These are phyloP conservation scores for Eueremaeus valkanovi DNA, from an alignment of 2,888 invertebrate genomes.

Conservation along the genomic window DNA sequence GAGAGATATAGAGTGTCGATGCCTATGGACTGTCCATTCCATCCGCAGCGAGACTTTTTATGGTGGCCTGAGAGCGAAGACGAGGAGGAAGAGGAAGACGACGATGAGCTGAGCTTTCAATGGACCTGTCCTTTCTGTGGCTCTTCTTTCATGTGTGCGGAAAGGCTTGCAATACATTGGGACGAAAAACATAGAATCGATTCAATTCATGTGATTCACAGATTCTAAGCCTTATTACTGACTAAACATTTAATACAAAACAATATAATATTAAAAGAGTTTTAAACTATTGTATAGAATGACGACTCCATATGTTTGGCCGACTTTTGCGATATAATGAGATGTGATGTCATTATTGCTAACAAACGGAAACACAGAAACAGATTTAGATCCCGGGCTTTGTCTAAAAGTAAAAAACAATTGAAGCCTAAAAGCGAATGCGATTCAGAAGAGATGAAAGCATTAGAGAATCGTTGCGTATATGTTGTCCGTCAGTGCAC, in stretches of 20 bases:
- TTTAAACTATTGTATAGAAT: slow-evolving; percentile 58
- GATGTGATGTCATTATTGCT: slow-evolving; percentile 73
- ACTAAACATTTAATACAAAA: too few species aligned
- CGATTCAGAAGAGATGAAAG: slow-evolving; percentile 51
- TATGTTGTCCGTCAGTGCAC: slow-evolving; percentile 75
- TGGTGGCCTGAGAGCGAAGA: slow-evolving; percentile 58
- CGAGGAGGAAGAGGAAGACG: slow-evolving; percentile 77
- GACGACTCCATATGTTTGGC: slow-evolving; percentile 89
- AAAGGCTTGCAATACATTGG: slow-evolving; percentile 42
- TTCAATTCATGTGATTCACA: neutral
- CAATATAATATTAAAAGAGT: too few species aligned
- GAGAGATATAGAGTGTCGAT: slow-evolving; percentile 81
- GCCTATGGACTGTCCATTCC: slow-evolving; percentile 83
- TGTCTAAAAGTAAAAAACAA: slow-evolving; percentile 40
- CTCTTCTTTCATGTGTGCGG: slow-evolving; percentile 77
- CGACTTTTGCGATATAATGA: slow-evolving; percentile 92
- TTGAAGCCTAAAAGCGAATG: slow-evolving; percentile 45
- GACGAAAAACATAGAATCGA: slow-evolving; percentile 37
- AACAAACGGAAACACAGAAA: slow-evolving; percentile 33
- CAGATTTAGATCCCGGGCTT: slow-evolving; percentile 26
- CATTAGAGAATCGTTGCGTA: slow-evolving; percentile 52
- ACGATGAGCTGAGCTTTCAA: slow-evolving; percentile 75
- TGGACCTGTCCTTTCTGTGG: slow-evolving; percentile 89
- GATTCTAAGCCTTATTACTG: too few species aligned
- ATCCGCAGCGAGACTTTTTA: slow-evolving; percentile 78